Evolutionary conservation across 2,797 vertebrate species (phyloP).

Genomic region (Telmatherina bonti): DNA sequence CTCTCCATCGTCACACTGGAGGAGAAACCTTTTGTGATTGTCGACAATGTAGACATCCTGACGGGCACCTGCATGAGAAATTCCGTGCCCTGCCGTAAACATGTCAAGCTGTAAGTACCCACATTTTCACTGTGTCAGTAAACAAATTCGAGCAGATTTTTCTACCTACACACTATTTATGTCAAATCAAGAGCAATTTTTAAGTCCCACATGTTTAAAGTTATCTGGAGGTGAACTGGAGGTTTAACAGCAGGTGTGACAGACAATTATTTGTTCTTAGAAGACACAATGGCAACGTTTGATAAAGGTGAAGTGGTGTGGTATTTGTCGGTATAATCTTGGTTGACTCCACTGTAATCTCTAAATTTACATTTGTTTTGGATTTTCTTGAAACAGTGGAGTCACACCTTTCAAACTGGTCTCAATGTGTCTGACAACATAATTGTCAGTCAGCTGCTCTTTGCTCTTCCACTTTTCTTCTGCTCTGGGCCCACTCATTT

Average conservation of each 20-base stretch:
- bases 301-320: not conserved
- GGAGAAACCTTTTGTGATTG: slow-evolving; percentile 97
- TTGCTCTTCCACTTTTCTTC: slow-evolving; percentile 54
- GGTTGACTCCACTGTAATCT: not conserved
- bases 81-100: slow-evolving; percentile 95
- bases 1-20: slow-evolving; percentile 97
- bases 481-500: slow-evolving; percentile 64
- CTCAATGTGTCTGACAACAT: slow-evolving; percentile 41
- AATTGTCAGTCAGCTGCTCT: slow-evolving; percentile 57
- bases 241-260: slow-evolving; percentile 8
- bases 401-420: slow-evolving; percentile 8
- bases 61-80: slow-evolving; percentile 97
- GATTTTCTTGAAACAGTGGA: slow-evolving; percentile 1
- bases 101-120: slow-evolving; percentile 91
- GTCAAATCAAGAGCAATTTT: slow-evolving; percentile 20
- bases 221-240: not conserved
- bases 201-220: slow-evolving; percentile 5
- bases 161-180: slow-evolving; percentile 5
- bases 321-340: not conserved
- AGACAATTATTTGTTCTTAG: slow-evolving; percentile 4
- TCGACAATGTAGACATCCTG: slow-evolving; percentile 96
- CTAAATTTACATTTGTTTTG: slow-evolving; percentile 5
- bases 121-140: not conserved
- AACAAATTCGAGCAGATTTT: not conserved
- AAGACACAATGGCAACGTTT: not conserved